Conservation (phyloP, 2,888 invertebrate genomes). For the Phytoseiulus persimilis region DNA sequence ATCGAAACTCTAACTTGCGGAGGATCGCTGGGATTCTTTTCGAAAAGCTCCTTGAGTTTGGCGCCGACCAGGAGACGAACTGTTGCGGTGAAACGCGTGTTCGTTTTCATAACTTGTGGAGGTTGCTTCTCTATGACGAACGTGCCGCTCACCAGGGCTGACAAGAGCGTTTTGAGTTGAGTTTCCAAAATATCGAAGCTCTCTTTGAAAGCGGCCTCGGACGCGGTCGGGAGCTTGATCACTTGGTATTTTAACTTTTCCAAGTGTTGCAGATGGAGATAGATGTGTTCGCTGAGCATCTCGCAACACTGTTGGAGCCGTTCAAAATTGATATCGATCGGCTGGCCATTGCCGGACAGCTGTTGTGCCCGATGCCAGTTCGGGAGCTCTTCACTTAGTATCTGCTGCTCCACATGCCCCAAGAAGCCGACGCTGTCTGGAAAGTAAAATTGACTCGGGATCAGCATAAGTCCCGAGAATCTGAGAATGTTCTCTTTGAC, state of each 20-base stretch:
- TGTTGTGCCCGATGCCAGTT: constrained; percentile 90
- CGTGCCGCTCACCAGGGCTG: constrained; percentile 65
- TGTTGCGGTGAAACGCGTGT: constrained; percentile 86
- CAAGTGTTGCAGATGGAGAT: constrained; percentile 73
- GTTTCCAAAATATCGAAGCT: constrained; percentile 58
- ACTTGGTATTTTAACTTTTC: constrained; percentile 63
- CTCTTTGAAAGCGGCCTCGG: constrained; percentile 55
- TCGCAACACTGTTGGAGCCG: constrained; percentile 88
- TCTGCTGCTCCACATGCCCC: constrained; percentile 64
- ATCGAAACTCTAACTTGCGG: constrained; percentile 66
- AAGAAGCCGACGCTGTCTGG: constrained; percentile 64
- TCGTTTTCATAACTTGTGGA: constrained; percentile 95
- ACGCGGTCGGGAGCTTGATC: constrained; percentile 57
- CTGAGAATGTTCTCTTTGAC: constrained; percentile 29
- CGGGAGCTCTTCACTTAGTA: constrained; percentile 79
- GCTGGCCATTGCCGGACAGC: constrained; percentile 80
- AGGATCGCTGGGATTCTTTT: constrained; percentile 56
- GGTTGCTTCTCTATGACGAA: constrained; percentile 96
- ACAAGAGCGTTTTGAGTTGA: constrained; percentile 56
- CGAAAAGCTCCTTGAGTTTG: constrained; percentile 81
- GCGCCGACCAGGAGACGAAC: constrained; percentile 84
- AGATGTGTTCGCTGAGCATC: constrained; percentile 71
- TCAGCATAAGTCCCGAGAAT: not conserved
- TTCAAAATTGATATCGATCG: constrained; percentile 68
- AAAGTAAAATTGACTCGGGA: constrained; percentile 58